Conservation (phyloP, 2,113 vertebrate genomes). For the Grantiella picta region DNA sequence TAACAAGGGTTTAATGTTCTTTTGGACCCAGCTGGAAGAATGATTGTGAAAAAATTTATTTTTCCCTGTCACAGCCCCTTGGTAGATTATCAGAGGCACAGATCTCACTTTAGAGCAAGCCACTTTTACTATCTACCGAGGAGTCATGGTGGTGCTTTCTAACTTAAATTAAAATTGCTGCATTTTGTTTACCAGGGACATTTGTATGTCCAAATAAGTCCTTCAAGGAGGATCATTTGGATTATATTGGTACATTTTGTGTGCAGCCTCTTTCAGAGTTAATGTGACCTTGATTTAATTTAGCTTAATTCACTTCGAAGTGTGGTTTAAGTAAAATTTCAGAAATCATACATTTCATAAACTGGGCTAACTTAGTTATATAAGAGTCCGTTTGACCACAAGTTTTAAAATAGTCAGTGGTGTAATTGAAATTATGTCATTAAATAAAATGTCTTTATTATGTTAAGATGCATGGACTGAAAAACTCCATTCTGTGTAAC, state of each 20-base stretch:
- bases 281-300: not conserved
- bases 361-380: not conserved
- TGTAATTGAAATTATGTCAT: not conserved
- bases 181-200: not conserved
- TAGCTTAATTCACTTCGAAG: not conserved
- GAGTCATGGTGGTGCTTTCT: not conserved
- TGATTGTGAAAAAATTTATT: not conserved
- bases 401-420: not conserved
- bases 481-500: not conserved
- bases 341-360: not conserved
- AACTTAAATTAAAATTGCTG: not conserved
- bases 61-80: not conserved
- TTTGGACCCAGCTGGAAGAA: not conserved
- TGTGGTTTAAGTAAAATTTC: not conserved
- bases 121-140: not conserved
- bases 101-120: not conserved
- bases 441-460: not conserved
- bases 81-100: not conserved
- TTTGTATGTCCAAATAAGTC: not conserved
- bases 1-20: not conserved
- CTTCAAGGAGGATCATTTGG: not conserved
- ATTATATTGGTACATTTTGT: not conserved
- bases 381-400: not conserved
- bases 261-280: not conserved
- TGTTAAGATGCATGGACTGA: not conserved